Evolutionary conservation across 2,797 vertebrate species (phyloP).

Genomic region (Etheostoma nigrum): DNA sequence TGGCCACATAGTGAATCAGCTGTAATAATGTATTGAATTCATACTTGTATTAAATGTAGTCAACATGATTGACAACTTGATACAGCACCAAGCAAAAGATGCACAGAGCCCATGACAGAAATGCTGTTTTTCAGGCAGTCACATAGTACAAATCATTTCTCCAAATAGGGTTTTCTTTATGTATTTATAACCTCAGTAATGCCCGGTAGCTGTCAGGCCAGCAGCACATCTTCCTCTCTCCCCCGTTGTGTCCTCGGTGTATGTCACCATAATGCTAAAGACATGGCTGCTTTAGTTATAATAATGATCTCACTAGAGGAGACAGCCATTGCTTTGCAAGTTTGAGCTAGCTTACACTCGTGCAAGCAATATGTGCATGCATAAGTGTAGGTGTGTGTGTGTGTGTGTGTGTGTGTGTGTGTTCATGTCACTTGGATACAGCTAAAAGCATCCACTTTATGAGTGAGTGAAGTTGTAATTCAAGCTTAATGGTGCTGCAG

Average conservation of each 20-base stretch:
- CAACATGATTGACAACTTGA: constrained; percentile 10
- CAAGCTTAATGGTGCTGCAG: constrained; percentile 22
- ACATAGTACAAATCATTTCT: constrained; percentile 40
- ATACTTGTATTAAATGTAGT: constrained; percentile 2
- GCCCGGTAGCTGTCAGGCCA: constrained; percentile 43
- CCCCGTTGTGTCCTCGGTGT: constrained; percentile 59
- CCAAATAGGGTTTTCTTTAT: constrained; percentile 25
- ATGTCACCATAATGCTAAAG: constrained; percentile 60
- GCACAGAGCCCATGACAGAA: not conserved
- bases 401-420: not conserved
- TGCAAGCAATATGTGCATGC: constrained; percentile 10
- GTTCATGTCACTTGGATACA: not conserved
- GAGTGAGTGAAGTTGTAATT: constrained; percentile 21
- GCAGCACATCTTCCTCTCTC: constrained; percentile 22
- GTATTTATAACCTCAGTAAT: constrained; percentile 68
- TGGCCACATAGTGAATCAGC: not conserved
- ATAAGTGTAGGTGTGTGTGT: not conserved
- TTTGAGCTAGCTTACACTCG: not conserved
- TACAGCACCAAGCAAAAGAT: not conserved
- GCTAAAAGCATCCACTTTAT: not conserved
- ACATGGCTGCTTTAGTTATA: constrained; percentile 56
- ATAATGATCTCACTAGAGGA: constrained; percentile 47
- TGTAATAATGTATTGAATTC: not conserved
- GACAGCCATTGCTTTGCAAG: constrained; percentile 12
- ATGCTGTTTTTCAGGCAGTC: not conserved